Base-by-base conservation (phyloP, 2,113 vertebrate species). In the Elanoides forficatus region DNA sequence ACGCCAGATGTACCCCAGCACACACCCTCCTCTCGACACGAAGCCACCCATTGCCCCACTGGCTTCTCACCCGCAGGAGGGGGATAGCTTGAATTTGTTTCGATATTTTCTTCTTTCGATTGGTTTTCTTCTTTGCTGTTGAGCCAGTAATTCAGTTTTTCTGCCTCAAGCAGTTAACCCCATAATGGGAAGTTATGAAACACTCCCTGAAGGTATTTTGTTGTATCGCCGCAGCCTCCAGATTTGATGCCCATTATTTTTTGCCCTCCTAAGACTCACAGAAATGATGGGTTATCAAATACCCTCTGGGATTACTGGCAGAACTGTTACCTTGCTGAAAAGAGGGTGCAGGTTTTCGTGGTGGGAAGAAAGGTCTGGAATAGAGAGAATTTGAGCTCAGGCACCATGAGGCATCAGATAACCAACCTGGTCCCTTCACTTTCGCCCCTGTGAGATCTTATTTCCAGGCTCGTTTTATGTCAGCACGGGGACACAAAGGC, bases 131-230 rank as follows among this genome's bases (percentile, higher is more conserved):
- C 58, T 97, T 96, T 90, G 66, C 84, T 88, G 30, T 55, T 47
- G 62, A 95, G 82, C 79, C 78, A 76, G 38, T 76, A 88, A 92
- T 91, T 96, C 83, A 89, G 84, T 94, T 97, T 84, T 96, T 79
- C 80, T 95, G 93, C 86, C 88, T 79, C 45, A 75, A 85, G 90
- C 3, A 13, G 92, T 95, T 96, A 97, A 96, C 26, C 60, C 81
- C 74, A 42, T 72, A 81, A 72, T 12, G 43, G 45, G 80, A 94
- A 96, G 42, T 86, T 91, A 71, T 71, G 94, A 96, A 96, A 92
- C 38, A 32, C 81, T 92, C 93, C 88, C 94, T 82, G 80, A 92
- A 97, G 87, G 43, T 87, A 81, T 80, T 52, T 79, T 45, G 45
- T 91, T 68, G 42, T 85, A 76, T 66, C 26, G 7, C 59, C 15